These are phyloP conservation scores for Elymnias hypermnestra DNA, from an alignment of 1,140 invertebrate genomes.

Conservation along the genomic window DNA sequence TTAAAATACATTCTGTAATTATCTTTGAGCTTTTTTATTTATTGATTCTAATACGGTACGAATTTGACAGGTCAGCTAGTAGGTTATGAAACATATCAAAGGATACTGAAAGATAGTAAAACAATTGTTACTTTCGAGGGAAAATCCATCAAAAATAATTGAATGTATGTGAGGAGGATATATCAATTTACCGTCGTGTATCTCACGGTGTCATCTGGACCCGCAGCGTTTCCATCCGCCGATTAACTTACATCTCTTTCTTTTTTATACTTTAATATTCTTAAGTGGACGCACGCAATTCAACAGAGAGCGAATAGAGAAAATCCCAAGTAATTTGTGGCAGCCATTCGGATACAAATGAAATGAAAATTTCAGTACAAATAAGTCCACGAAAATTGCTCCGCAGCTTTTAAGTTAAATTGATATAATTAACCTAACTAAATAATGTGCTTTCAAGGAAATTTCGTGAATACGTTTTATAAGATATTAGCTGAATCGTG, in stretches of 20 bases:
- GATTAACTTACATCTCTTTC: constrained; percentile 24
- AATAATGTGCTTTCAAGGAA: no score
- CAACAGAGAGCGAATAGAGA: constrained; percentile 27
- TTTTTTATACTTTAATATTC: constrained; percentile 29
- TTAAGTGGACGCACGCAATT: constrained; percentile 33
- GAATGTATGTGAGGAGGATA: neutral
- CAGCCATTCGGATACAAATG: constrained; percentile 27
- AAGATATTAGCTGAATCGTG: no score
- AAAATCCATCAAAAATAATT: neutral
- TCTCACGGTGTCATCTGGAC: constrained; percentile 5
- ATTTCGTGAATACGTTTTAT: no score
- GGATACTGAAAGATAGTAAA: no score
- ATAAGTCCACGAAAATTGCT: constrained; percentile 22
- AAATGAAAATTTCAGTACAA: constrained; percentile 31
- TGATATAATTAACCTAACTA: constrained; percentile 2
- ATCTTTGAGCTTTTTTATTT: no score
- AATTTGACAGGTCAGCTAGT: no score
- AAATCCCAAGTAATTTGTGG: constrained; percentile 30
- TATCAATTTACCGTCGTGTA: constrained; percentile 13
- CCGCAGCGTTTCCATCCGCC: constrained; percentile 7
- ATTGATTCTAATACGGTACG: no score
- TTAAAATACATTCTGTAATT: no score
- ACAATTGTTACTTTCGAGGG: no score
- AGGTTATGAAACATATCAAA: no score
- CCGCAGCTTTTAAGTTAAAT: constrained; percentile 10